Conservation (phyloP, 53 echinoderm and acorn worm genomes). For the Paracentrotus lividus region DNA sequence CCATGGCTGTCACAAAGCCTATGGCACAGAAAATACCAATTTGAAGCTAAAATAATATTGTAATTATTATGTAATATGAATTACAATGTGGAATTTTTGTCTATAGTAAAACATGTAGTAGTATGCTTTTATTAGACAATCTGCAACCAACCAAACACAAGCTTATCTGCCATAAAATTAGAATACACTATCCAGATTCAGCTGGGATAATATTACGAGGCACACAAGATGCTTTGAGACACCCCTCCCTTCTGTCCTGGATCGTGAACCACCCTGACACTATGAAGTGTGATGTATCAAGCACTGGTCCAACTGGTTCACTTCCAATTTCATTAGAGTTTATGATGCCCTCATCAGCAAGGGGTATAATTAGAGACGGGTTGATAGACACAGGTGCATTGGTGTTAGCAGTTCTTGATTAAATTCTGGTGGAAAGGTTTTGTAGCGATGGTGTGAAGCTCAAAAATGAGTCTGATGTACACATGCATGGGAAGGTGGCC, state of each 20-base stretch:
- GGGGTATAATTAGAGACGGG: slow-evolving; percentile 38
- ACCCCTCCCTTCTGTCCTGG: not conserved
- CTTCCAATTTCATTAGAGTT: slow-evolving; percentile 25
- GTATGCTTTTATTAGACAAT: too few relatives aligned
- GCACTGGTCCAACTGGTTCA: not conserved
- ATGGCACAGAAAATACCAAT: too few relatives aligned
- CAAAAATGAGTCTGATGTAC: not conserved
- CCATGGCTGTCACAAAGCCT: too few relatives aligned
- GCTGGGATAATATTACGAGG: not conserved
- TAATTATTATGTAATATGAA: too few relatives aligned
- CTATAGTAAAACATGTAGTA: too few relatives aligned
- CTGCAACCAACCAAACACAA: too few relatives aligned
- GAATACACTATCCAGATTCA: not conserved
- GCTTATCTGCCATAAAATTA: too few relatives aligned
- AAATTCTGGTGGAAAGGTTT: slow-evolving; percentile 46
- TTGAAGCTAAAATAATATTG: too few relatives aligned
- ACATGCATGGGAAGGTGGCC: slow-evolving; percentile 6
- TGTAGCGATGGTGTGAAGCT: slow-evolving; percentile 11
- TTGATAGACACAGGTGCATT: slow-evolving; percentile 62
- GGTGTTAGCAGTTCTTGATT: slow-evolving; percentile 58
- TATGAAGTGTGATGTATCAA: not conserved
- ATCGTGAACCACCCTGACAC: not conserved
- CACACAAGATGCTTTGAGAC: not conserved
- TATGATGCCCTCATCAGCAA: slow-evolving; percentile 18
- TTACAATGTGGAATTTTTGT: too few relatives aligned